phyloP scores from a whole-genome alignment of 2,797 vertebrate species.

The Gymnocypris eckloni region DNA sequence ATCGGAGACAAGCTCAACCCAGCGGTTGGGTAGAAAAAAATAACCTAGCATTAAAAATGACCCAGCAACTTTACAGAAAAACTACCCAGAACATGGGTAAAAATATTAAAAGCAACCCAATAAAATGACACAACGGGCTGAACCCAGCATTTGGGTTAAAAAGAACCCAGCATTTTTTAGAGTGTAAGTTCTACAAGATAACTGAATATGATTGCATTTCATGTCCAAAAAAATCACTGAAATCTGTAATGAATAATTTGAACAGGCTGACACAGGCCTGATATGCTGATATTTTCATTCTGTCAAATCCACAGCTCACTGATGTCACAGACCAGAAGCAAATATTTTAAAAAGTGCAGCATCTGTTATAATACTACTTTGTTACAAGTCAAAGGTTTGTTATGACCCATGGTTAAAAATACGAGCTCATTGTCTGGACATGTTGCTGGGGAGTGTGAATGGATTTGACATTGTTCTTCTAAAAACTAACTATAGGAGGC shows the following conservation, averaged over 20 bases:
- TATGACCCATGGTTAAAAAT: conserved; percentile 48
- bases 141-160: no score
- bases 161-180: no score
- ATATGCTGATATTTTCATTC: neutral
- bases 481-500: conserved; percentile 13
- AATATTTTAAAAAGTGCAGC: conserved; percentile 13
- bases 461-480: conserved; percentile 18
- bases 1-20: no score
- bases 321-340: neutral
- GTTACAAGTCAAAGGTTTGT: conserved; percentile 43
- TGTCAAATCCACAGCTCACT: conserved; percentile 1
- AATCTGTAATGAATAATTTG: neutral
- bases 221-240: neutral
- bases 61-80: no score
- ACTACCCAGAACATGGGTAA: no score
- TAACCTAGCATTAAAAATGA: no score
- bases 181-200: neutral
- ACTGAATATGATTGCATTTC: neutral
- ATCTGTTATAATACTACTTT: conserved; percentile 26
- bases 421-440: conserved; percentile 39
- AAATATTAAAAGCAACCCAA: no score
- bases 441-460: conserved; percentile 29
- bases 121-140: no score
- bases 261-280: neutral
- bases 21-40: no score